These are phyloP conservation scores for Pluvialis apricaria DNA, from an alignment of 2,113 vertebrate genomes.

Conservation along the genomic window DNA sequence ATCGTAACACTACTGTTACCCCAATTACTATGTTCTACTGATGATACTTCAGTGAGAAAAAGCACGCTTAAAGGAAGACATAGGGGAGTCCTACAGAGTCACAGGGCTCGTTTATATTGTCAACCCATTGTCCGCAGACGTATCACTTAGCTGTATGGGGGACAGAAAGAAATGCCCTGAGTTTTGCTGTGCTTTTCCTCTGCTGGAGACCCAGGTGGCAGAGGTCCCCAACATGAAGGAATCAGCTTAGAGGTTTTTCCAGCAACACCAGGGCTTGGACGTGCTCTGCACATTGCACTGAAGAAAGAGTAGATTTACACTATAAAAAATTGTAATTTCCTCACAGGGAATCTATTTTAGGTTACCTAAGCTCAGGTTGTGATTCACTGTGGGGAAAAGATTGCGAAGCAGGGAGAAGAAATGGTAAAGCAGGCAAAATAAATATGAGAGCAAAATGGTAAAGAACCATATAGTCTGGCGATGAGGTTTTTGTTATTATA, in stretches of 20 bases:
- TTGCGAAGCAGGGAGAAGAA: neutral
- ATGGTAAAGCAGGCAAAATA: neutral
- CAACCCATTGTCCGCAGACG: neutral
- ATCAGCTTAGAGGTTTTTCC: neutral
- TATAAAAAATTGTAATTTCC: neutral
- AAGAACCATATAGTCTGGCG: neutral
- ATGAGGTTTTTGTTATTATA: neutral
- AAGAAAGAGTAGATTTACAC: neutral
- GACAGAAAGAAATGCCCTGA: neutral
- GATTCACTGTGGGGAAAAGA: neutral
- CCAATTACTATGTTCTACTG: neutral
- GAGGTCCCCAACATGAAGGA: neutral
- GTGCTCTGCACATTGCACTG: neutral
- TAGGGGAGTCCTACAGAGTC: neutral
- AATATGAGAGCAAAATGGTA: neutral
- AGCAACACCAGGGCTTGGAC: neutral
- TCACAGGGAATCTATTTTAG: neutral
- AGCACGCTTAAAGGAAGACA: neutral
- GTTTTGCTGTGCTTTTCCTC: neutral
- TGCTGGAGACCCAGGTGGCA: fast-evolving
- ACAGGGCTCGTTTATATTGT: neutral
- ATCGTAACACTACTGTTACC: neutral
- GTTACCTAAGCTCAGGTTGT: neutral
- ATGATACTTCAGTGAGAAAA: neutral
- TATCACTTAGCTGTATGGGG: neutral